Percentiles rank a stretch among this genome's conserved stretches.
These are phyloP conservation scores for Dysmachus trigonus DNA, from an alignment of 2,888 invertebrate genomes.

Conservation along the genomic window DNA sequence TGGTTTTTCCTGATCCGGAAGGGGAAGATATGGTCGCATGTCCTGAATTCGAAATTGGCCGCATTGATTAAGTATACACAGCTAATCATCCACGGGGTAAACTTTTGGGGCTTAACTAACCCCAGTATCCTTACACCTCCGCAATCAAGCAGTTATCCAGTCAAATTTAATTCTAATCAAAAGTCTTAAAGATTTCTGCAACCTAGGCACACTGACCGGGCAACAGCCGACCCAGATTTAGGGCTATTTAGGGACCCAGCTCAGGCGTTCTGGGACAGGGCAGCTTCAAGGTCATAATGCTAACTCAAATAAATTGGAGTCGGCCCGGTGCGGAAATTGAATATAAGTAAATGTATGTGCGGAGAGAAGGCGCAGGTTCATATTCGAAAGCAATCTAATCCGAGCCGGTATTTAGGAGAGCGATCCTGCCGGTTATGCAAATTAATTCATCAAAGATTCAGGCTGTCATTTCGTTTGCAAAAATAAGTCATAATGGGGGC, in stretches of 20 bases:
- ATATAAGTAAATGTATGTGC: background rate
- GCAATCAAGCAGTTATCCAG: background rate
- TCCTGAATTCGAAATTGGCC: background rate
- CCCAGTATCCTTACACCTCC: background rate
- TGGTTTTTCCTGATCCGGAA: background rate
- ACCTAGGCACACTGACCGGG: background rate
- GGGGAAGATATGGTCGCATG: background rate
- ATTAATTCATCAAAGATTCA: background rate
- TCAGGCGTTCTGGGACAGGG: background rate
- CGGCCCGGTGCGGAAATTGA: background rate
- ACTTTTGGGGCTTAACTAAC: background rate
- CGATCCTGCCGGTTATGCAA: background rate
- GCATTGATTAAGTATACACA: conserved; percentile 10
- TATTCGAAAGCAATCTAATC: background rate
- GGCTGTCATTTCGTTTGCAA: background rate
- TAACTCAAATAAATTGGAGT: background rate
- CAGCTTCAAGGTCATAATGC: background rate
- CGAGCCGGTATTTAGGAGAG: background rate
- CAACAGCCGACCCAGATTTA: background rate
- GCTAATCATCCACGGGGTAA: background rate
- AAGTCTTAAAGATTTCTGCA: background rate
- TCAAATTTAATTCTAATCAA: conserved; percentile 3
- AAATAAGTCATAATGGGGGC: background rate
- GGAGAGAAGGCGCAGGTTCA: background rate
- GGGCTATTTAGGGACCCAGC: background rate